Evolutionary conservation across 2,888 invertebrate species (phyloP).

Genomic region (Horisme vitalbata): DNA sequence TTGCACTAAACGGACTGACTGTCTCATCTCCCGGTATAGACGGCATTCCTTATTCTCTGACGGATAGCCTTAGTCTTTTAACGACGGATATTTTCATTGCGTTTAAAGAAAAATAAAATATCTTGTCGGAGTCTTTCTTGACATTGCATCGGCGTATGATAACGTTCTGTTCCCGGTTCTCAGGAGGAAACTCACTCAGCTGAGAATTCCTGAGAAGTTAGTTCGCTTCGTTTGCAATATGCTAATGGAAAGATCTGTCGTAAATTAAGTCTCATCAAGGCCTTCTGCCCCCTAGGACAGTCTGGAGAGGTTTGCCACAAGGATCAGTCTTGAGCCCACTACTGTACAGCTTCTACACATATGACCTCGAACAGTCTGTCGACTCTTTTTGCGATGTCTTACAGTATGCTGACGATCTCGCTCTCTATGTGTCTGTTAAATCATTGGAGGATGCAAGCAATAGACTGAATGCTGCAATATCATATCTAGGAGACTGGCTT

Average conservation of each 20-base stretch:
- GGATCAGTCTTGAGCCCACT: slow-evolving; percentile 33
- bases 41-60: no score
- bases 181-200: no score
- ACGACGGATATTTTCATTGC: slow-evolving; percentile 30
- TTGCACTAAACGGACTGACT: no score
- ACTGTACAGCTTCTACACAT: slow-evolving; percentile 32
- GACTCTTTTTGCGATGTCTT: slow-evolving; percentile 21
- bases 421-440: no score
- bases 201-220: slow-evolving; percentile 23
- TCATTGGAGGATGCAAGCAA: no score
- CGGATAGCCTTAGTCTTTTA: slow-evolving; percentile 37
- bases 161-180: not conserved
- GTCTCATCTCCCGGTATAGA: no score
- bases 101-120: slow-evolving; percentile 22
- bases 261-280: slow-evolving; percentile 7
- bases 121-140: slow-evolving; percentile 34
- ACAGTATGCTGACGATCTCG: slow-evolving; percentile 38
- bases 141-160: slow-evolving; percentile 20
- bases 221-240: slow-evolving; percentile 19
- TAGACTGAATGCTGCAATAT: no score
- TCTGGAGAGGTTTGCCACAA: slow-evolving; percentile 37
- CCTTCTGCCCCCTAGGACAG: slow-evolving; percentile 6
- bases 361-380: slow-evolving; percentile 21
- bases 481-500: no score
- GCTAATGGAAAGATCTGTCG: slow-evolving; percentile 17